Percentiles rank a stretch among this genome's conserved stretches.
Conservation (phyloP, 2,888 invertebrate genomes). For the Chymomyza amoena region DNA sequence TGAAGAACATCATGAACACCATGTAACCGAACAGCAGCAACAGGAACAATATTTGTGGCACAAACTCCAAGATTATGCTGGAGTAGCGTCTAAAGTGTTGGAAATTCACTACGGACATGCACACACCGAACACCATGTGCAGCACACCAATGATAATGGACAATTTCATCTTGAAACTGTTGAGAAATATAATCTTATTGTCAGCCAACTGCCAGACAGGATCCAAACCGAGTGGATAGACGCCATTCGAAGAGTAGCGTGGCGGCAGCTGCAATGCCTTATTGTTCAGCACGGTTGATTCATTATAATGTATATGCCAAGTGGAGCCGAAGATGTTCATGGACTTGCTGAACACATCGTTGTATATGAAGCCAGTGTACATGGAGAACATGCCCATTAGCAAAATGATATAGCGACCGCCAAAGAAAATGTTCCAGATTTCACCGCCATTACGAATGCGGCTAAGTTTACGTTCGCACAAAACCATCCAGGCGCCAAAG, state of each 20-base stretch:
- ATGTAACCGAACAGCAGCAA: slow-evolving; percentile 93
- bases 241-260: slow-evolving; percentile 78
- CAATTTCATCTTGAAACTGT: slow-evolving; percentile 97
- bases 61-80: slow-evolving; percentile 89
- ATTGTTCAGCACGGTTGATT: slow-evolving; percentile 79
- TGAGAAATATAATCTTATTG: slow-evolving; percentile 96
- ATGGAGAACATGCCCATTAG: slow-evolving; percentile 98
- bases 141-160: slow-evolving; percentile 95
- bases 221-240: slow-evolving; percentile 90
- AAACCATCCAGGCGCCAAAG: slow-evolving; percentile 91
- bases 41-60: slow-evolving; percentile 95
- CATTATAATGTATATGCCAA: slow-evolving; percentile 85
- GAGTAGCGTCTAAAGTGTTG: slow-evolving; percentile 86
- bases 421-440: slow-evolving; percentile 99
- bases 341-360: slow-evolving; percentile 97
- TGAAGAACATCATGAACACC: slow-evolving; percentile 94
- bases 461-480: slow-evolving; percentile 87
- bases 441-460: slow-evolving; percentile 87
- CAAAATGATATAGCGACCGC: slow-evolving; percentile 97
- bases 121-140: slow-evolving; percentile 97
- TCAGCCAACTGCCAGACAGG: slow-evolving; percentile 88
- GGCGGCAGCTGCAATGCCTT: slow-evolving; percentile 84
- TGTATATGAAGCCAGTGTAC: slow-evolving; percentile 98
- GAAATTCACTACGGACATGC: slow-evolving; percentile 89
- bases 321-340: slow-evolving; percentile 95